Conservation (phyloP, 2,888 invertebrate species). For the Cabera pusaria region DNA sequence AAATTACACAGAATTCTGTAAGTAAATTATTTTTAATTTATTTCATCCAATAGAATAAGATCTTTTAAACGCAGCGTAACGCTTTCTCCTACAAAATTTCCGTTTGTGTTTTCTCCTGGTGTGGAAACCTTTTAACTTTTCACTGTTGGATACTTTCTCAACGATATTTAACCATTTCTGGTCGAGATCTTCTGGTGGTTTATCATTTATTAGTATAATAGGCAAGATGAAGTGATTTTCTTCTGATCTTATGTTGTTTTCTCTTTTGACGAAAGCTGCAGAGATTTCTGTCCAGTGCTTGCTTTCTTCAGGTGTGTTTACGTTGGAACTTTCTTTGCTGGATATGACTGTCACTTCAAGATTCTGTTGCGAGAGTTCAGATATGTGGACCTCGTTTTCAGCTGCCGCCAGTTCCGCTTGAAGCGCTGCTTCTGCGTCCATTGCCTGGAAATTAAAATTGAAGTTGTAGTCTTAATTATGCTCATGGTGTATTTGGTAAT, state of each 20-base stretch:
- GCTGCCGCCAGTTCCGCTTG: constrained; percentile 44
- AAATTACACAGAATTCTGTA: constrained; percentile 1
- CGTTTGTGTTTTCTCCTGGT: constrained; percentile 61
- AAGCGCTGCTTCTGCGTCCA: constrained; percentile 66
- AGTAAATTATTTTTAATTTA: not conserved
- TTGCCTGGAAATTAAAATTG: constrained; percentile 54
- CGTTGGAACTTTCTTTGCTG: constrained; percentile 50
- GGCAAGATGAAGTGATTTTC: constrained; percentile 48
- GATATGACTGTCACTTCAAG: constrained; percentile 55
- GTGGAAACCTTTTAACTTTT: constrained; percentile 59
- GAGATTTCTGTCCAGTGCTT: constrained; percentile 51
- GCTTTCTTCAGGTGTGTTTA: constrained; percentile 48
- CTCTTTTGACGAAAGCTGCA: constrained; percentile 45
- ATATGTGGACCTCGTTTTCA: constrained; percentile 47
- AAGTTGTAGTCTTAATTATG: no score
- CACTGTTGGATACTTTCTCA: constrained; percentile 53
- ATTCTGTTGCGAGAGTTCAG: constrained; percentile 53
- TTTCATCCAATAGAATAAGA: constrained; percentile 70
- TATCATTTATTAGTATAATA: constrained; percentile 71
- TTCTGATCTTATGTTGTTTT: constrained; percentile 36
- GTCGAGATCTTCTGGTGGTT: constrained; percentile 68
- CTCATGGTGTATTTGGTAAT: no score
- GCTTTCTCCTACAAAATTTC: constrained; percentile 63
- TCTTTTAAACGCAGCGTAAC: constrained; percentile 66
- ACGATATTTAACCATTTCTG: constrained; percentile 62